A percentile compares a stretch with the other conserved stretches of the same genome.
These are phyloP conservation scores for Corvus moneduloides DNA, from an alignment of 2,113 vertebrate genomes.

Conservation along the genomic window DNA sequence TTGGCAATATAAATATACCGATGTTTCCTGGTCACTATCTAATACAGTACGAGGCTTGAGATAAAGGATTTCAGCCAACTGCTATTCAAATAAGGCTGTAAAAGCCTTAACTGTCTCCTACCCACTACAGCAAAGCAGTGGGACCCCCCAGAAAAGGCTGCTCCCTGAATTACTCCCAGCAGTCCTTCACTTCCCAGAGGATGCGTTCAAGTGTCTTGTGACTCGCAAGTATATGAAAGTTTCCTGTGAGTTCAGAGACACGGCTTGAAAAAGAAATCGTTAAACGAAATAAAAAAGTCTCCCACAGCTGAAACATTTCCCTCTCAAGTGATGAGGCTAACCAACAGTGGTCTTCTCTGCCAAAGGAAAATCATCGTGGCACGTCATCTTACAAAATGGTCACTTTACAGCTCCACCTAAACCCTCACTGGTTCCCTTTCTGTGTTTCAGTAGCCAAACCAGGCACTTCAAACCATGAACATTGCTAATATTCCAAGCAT, in stretches of 20 bases:
- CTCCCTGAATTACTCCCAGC: background rate
- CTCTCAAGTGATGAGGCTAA: background rate
- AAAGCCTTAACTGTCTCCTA: background rate
- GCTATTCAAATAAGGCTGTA: background rate
- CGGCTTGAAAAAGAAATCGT: background rate
- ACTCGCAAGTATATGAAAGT: background rate
- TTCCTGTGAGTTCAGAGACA: background rate
- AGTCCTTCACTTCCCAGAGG: background rate
- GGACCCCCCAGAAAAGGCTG: background rate
- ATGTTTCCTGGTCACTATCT: background rate
- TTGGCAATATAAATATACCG: background rate
- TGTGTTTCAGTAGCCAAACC: background rate
- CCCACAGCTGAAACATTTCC: background rate
- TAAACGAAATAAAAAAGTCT: background rate
- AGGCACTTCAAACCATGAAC: background rate
- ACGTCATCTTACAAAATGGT: background rate
- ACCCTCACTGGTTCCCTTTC: background rate
- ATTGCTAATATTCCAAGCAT: background rate
- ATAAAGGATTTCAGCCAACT: background rate
- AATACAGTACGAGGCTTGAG: background rate
- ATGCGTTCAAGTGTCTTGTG: fast-evolving
- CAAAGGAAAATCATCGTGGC: background rate
- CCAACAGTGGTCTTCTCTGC: background rate
- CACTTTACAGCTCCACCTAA: background rate
- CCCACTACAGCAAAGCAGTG: background rate